Evolutionary conservation across 2,888 invertebrate genomes (phyloP).

Genomic region (Seira musarum): DNA sequence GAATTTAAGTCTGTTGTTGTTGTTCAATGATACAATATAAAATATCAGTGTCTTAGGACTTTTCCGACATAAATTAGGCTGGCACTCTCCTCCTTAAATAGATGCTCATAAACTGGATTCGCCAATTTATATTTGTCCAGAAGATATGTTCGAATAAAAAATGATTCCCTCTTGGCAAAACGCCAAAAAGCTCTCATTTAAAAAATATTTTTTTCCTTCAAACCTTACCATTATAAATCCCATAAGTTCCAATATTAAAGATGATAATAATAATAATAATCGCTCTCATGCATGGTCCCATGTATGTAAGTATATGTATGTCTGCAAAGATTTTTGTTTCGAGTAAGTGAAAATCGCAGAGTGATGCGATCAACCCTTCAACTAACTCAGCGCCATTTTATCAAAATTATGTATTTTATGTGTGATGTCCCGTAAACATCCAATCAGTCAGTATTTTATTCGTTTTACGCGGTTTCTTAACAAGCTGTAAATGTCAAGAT

Average conservation of each 20-base stretch:
- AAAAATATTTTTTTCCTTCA: too few relatives aligned
- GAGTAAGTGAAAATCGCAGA: background rate
- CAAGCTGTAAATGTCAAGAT: constrained; percentile 24
- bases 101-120: background rate
- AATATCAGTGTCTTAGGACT: too few relatives aligned
- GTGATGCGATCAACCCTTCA: background rate
- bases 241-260: too few relatives aligned
- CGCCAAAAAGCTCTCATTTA: background rate
- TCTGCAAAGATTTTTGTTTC: background rate
- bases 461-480: background rate
- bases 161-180: background rate
- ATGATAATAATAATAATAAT: too few relatives aligned
- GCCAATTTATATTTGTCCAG: constrained; percentile 7
- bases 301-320: background rate
- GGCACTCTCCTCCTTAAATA: constrained; percentile 26
- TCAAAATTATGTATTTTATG: background rate
- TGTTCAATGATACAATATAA: too few relatives aligned
- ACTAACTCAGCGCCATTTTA: constrained; percentile 12
- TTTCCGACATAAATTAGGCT: constrained; percentile 36
- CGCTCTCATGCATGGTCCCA: background rate
- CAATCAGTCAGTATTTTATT: constrained; percentile 10
- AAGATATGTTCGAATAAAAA: background rate
- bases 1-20: too few relatives aligned
- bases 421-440: constrained; percentile 13
- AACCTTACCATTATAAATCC: too few relatives aligned